Base-by-base conservation (phyloP, 2,113 vertebrate species). In the Serinus canaria region DNA sequence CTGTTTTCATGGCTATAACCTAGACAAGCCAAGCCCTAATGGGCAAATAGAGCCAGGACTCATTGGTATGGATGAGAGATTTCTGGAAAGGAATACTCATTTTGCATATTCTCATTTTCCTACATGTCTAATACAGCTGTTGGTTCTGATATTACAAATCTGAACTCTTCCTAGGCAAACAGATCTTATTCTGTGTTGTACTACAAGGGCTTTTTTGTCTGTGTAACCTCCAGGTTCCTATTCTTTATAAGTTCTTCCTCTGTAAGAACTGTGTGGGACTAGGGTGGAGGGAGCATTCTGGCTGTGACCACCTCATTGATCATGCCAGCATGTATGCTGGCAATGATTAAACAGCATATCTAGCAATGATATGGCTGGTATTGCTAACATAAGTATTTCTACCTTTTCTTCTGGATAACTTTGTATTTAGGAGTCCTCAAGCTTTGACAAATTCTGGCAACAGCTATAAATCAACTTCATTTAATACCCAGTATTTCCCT, bases 401-500 rank as follows among this genome's bases (percentile, higher is more conserved):
- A 25, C 62, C 15, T 92, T 89, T 79, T 94, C 49, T 92, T 88
- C 60, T 56, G 66, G 47, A 58, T 92, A 92, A 78, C 60, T 86
- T 92, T 86, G 60, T 59, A 44, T 75, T 86, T 81, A 86, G 85
- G 28, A 80, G 31, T 86, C 33, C 64, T 92, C 84, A 81, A 88
- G 83, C 72, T 92, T 83, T 95, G 90, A 95, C 56, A 89, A 88
- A 95, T 92, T 90, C 89, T 94, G 90, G 90, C 94, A 97, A 86
- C 66, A 68, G 76, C 83, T 95, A 90, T 95, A 96, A 92, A 95
- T 94, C 17, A 12, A 81, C 59, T 96, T 93, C 39, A 78, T 83
- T 95, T 96, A 94, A 96, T 96, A 92, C 73, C 50, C 35, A 44
- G 44, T 68, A 72, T 87, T 94, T 89, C 95, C 93, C 93, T 39